These are phyloP conservation scores for Sebastes hubbsi DNA, from an alignment of 2,797 vertebrate species.

Conservation along the genomic window DNA sequence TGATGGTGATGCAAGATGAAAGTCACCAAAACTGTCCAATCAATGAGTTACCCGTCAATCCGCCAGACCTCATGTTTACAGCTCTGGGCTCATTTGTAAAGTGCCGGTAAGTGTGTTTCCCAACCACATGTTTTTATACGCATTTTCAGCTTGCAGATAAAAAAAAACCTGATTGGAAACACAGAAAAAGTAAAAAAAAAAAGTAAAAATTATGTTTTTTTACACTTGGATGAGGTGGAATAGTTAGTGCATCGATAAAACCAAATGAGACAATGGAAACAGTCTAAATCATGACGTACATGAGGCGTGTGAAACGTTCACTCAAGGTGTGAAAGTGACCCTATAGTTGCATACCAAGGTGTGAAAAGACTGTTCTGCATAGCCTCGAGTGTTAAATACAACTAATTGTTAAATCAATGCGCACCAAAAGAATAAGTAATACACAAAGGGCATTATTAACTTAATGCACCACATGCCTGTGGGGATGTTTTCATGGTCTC, in stretches of 20 bases:
- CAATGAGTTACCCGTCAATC: background rate
- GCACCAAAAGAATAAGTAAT: background rate
- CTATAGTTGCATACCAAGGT: background rate
- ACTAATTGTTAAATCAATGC: background rate
- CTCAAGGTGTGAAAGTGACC: background rate
- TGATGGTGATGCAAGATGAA: background rate
- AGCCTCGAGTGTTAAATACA: background rate
- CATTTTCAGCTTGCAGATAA: background rate
- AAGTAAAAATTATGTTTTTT: too few relatives aligned
- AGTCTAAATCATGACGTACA: background rate
- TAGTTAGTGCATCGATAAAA: background rate
- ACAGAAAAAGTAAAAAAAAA: background rate
- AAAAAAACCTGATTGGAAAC: background rate
- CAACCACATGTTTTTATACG: background rate
- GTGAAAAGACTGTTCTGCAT: constrained; percentile 2
- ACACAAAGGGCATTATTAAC: background rate
- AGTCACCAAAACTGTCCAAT: background rate
- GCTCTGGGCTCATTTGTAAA: background rate
- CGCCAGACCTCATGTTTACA: background rate
- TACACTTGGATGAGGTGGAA: background rate
- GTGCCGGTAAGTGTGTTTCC: background rate
- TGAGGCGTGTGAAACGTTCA: background rate
- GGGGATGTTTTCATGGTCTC: background rate
- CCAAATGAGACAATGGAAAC: background rate
- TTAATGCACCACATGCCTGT: constrained; percentile 2